Percentiles rank a stretch among this genome's conserved stretches.
These are phyloP conservation scores for Chloropsis hardwickii DNA, from an alignment of 2,113 vertebrate genomes.

Conservation along the genomic window DNA sequence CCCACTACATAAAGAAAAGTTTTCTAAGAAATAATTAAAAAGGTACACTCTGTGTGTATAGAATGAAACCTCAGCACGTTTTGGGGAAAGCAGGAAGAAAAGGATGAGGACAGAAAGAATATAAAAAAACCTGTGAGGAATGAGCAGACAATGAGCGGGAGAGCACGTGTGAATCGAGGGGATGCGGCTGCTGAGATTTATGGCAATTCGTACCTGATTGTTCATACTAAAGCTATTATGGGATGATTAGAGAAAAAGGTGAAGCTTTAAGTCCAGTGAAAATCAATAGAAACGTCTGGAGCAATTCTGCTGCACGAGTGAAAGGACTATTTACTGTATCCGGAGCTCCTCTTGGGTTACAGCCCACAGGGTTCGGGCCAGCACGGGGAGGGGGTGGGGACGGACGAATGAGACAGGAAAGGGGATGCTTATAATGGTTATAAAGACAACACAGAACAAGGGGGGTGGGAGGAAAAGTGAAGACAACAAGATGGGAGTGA, in stretches of 20 bases:
- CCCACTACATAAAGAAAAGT: not conserved
- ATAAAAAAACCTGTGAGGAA: slow-evolving; percentile 60
- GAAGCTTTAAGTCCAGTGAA: slow-evolving; percentile 99
- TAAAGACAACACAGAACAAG: not conserved
- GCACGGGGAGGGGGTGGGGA: not conserved
- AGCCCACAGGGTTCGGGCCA: not conserved
- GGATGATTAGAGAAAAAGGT: slow-evolving; percentile 99
- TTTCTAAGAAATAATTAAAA: not conserved
- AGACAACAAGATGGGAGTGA: not conserved
- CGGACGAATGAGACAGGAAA: not conserved
- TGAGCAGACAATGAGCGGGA: slow-evolving; percentile 60
- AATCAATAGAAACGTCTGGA: slow-evolving; percentile 99
- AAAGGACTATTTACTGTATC: slow-evolving; percentile 85
- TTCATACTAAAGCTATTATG: slow-evolving; percentile 99
- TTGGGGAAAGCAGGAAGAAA: not conserved
- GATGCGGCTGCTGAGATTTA: slow-evolving; percentile 88
- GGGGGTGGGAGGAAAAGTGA: not conserved
- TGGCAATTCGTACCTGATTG: slow-evolving; percentile 96
- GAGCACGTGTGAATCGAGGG: slow-evolving; percentile 62
- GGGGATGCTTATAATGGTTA: not conserved
- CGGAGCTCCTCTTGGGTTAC: slow-evolving; percentile 70
- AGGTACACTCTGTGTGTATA: not conserved
- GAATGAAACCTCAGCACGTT: not conserved
- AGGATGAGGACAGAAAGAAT: slow-evolving; percentile 31
- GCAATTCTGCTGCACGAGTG: slow-evolving; percentile 87